A percentile compares a stretch with the other conserved stretches of the same genome.
Conservation (phyloP, 2,888 invertebrate genomes). For the Lathronympha strigana region DNA sequence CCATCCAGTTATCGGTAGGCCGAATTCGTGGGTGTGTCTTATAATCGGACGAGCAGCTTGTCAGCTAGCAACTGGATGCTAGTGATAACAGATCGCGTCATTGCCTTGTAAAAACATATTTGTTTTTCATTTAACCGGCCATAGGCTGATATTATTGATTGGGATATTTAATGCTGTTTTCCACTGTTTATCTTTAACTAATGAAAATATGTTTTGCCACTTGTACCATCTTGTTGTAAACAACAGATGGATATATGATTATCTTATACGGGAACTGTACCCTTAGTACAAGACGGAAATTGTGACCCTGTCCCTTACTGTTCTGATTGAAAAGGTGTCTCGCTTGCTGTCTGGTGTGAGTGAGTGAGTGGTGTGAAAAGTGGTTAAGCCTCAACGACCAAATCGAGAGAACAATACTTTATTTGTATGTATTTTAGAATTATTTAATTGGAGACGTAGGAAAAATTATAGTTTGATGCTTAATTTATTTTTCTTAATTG, state of each 20-base stretch:
- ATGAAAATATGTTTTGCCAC: constrained; percentile 77
- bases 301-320: too few species aligned
- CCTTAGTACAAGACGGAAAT: too few species aligned
- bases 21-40: constrained; percentile 78
- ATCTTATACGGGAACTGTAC: neutral
- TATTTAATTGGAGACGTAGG: too few species aligned
- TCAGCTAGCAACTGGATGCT: constrained; percentile 57
- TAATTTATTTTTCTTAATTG: too few species aligned
- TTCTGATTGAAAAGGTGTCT: too few species aligned
- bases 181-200: constrained; percentile 79
- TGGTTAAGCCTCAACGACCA: too few species aligned
- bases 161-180: constrained; percentile 71
- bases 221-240: constrained; percentile 63
- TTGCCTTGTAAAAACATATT: constrained; percentile 74
- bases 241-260: neutral
- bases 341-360: too few species aligned
- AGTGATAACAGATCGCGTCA: constrained; percentile 69
- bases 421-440: too few species aligned
- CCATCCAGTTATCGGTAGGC: constrained; percentile 61
- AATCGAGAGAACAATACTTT: too few species aligned
- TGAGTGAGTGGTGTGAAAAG: too few species aligned
- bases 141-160: constrained; percentile 70
- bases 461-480: too few species aligned
- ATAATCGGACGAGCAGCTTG: constrained; percentile 59
- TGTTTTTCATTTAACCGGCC: constrained; percentile 68